Percentiles rank a stretch among this genome's conserved stretches.
Conservation (phyloP, 2,113 vertebrate species). For the Sebastes fasciatus region DNA sequence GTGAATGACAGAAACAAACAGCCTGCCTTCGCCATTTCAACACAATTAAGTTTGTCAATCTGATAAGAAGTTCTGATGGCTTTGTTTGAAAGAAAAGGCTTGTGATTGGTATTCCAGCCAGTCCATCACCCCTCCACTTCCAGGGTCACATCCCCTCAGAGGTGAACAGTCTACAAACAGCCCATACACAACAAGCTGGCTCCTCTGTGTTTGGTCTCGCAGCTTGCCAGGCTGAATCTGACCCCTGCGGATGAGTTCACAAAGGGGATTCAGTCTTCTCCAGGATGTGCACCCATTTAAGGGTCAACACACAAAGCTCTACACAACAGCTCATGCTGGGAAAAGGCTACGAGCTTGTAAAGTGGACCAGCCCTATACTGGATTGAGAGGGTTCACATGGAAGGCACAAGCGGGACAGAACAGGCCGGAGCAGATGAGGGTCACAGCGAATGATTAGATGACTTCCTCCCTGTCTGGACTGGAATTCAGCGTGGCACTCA, state of each 20-base stretch:
- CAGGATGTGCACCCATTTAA: conserved; percentile 40
- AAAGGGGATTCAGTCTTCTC: conserved; percentile 49
- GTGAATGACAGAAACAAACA: conserved; percentile 18
- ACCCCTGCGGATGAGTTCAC: conserved; percentile 44
- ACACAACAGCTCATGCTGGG: conserved; percentile 43
- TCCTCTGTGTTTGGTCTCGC: conserved; percentile 33
- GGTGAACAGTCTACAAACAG: conserved; percentile 37
- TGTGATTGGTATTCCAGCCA: conserved; percentile 22
- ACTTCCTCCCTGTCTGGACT: conserved; percentile 38
- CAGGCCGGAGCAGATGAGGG: conserved; percentile 30
- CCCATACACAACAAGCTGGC: conserved; percentile 18
- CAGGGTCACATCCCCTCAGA: conserved; percentile 24
- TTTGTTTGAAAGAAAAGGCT: conserved; percentile 10
- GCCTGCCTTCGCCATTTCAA: background rate
- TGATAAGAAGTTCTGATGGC: background rate
- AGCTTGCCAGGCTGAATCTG: conserved; percentile 31
- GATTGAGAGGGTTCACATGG: conserved; percentile 41
- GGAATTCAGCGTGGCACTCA: background rate
- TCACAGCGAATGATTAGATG: conserved; percentile 55
- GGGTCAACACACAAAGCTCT: conserved; percentile 55
- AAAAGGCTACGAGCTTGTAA: conserved; percentile 35
- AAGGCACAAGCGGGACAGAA: conserved; percentile 28
- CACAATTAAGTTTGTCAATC: background rate
- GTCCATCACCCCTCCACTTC: background rate
- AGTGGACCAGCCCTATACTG: conserved; percentile 9